These are phyloP conservation scores for Chionoecetes opilio DNA, from an alignment of 1,140 invertebrate species.

Conservation along the genomic window DNA sequence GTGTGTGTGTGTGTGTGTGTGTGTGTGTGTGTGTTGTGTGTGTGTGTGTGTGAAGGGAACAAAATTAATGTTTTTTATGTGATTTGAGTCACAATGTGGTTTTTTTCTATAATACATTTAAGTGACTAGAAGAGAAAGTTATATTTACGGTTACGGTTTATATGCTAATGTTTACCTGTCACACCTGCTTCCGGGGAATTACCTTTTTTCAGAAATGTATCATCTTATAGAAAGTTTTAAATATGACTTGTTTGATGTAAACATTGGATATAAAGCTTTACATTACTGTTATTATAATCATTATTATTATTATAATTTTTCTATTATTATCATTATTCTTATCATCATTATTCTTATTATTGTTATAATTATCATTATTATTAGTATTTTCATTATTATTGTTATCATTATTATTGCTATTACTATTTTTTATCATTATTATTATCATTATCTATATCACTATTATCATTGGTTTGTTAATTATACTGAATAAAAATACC, in stretches of 20 bases:
- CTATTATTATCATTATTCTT: constrained; percentile 40
- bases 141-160: neutral
- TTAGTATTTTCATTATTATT: constrained; percentile 19
- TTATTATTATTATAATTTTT: constrained; percentile 42
- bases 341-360: constrained; percentile 31
- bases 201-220: neutral
- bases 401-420: constrained; percentile 36
- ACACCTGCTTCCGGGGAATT: neutral
- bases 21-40: constrained; percentile 57
- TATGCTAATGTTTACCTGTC: neutral
- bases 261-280: neutral
- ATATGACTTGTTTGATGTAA: neutral
- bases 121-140: neutral
- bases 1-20: constrained; percentile 36
- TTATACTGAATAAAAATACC: neutral
- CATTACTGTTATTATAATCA: neutral
- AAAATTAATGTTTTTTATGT: constrained; percentile 8
- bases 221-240: neutral
- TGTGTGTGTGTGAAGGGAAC: constrained; percentile 36
- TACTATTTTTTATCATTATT: constrained; percentile 32
- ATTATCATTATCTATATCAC: constrained; percentile 38
- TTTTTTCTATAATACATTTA: neutral
- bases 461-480: neutral
- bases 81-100: neutral
- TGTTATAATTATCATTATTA: constrained; percentile 38